A percentile compares a stretch with the other conserved stretches of the same genome.
Conservation (phyloP, 2,888 invertebrate genomes). For the Thera britannica region DNA sequence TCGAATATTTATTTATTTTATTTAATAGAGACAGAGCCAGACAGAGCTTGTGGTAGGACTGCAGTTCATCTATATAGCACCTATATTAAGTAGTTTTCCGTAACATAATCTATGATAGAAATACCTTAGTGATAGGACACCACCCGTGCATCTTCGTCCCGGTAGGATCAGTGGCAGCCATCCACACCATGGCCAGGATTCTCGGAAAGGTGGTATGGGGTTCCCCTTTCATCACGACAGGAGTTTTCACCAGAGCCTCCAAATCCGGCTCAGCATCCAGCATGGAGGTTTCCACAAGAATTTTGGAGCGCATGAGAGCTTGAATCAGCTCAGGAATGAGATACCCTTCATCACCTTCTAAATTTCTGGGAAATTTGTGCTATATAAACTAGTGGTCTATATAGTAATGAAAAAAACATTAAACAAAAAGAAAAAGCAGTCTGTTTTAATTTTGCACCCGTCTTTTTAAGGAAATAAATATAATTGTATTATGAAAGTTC, state of each 20-base stretch:
- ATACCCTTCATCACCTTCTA: constrained; percentile 70
- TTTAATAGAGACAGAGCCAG: no score
- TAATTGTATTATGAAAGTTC: no score
- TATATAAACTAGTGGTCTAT: no score
- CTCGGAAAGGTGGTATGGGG: constrained; percentile 72
- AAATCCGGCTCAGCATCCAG: constrained; percentile 70
- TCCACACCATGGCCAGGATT: constrained; percentile 67
- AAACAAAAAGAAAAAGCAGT: no score
- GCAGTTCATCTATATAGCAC: no score
- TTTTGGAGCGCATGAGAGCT: constrained; percentile 58
- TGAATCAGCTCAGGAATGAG: constrained; percentile 62
- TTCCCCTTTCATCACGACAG: constrained; percentile 69
- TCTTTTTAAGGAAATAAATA: no score
- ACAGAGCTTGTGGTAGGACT: no score
- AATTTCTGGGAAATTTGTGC: constrained; percentile 47
- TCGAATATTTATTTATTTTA: no score
- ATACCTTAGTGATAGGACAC: constrained; percentile 66
- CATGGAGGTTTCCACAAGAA: constrained; percentile 66
- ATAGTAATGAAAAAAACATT: no score
- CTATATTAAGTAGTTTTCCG: no score
- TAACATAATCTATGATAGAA: not conserved
- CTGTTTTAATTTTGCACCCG: no score
- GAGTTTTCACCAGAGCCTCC: constrained; percentile 67
- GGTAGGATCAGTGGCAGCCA: constrained; percentile 64
- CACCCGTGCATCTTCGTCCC: constrained; percentile 64